Conservation (phyloP, 2,797 vertebrate species). For the Tokudaia tokunoshimensis region DNA sequence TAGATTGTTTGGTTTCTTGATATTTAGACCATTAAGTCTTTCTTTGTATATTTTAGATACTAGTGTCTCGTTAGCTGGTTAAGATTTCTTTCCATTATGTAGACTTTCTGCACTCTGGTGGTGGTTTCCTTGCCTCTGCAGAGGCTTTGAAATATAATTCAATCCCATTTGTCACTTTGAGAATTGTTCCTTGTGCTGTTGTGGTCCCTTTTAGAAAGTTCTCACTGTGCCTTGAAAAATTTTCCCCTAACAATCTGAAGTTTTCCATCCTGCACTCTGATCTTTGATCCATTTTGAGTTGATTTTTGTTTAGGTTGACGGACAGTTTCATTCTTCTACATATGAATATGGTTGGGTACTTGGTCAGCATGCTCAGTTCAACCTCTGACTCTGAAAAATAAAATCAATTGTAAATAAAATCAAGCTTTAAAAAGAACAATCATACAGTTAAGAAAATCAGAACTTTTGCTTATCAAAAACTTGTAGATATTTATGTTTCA, state of each 20-base stretch:
- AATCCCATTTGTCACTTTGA: neutral
- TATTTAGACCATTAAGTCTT: neutral
- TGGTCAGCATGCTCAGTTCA: neutral
- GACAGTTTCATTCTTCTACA: neutral
- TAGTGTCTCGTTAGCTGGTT: neutral
- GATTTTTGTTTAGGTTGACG: neutral
- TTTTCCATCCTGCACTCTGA: neutral
- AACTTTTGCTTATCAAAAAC: neutral
- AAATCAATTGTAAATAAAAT: neutral
- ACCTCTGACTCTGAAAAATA: neutral
- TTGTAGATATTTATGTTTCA: neutral
- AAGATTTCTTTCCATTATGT: neutral
- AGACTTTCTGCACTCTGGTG: neutral
- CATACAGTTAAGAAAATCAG: neutral
- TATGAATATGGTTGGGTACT: neutral
- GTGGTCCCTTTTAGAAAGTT: neutral
- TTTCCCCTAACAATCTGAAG: neutral
- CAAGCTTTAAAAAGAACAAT: neutral
- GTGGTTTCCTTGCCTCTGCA: neutral
- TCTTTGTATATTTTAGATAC: neutral
- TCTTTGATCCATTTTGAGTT: neutral
- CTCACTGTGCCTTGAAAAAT: neutral
- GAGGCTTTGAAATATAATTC: neutral
- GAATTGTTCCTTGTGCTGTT: neutral
- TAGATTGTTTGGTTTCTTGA: slow-evolving; percentile 14